Percentiles rank a stretch among this genome's conserved stretches.
phyloP scores from a whole-genome alignment of 2,113 vertebrate species.

The Mormoops blainvillei region DNA sequence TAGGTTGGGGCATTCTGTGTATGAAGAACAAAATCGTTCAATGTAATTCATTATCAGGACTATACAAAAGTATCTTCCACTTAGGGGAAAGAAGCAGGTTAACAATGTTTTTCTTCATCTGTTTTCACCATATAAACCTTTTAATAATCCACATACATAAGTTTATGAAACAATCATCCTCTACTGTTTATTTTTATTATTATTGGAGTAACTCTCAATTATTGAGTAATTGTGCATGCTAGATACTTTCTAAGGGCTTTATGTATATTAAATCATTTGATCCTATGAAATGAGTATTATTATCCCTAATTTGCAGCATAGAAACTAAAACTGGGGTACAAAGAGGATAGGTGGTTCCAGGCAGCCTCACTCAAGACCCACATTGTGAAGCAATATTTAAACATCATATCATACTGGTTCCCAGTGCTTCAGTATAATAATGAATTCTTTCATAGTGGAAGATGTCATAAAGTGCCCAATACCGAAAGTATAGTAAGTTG shows the following conservation, averaged over 20 bases:
- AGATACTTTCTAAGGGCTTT: not conserved
- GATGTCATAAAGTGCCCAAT: not conserved
- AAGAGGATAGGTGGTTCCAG: not conserved
- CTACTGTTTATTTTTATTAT: not conserved
- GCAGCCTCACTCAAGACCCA: not conserved
- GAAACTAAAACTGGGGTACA: not conserved
- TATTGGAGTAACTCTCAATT: not conserved
- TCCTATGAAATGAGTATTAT: not conserved
- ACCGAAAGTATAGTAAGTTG: not conserved
- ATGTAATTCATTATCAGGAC: not conserved
- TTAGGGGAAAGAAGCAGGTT: not conserved
- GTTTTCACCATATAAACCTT: not conserved
- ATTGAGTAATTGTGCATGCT: not conserved
- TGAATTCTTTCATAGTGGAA: not conserved
- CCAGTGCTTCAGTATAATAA: not conserved
- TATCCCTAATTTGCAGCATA: not conserved
- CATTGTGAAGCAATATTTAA: not conserved
- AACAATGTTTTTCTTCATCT: not conserved
- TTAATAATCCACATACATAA: not conserved
- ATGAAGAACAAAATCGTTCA: constrained; percentile 49
- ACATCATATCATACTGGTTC: not conserved
- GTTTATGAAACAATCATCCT: constrained; percentile 1
- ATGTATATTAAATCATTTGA: not conserved
- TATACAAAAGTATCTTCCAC: not conserved
- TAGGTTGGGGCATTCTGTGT: constrained; percentile 81